Conservation (phyloP, 2,113 vertebrate genomes). For the Clarias macrocephalus region DNA sequence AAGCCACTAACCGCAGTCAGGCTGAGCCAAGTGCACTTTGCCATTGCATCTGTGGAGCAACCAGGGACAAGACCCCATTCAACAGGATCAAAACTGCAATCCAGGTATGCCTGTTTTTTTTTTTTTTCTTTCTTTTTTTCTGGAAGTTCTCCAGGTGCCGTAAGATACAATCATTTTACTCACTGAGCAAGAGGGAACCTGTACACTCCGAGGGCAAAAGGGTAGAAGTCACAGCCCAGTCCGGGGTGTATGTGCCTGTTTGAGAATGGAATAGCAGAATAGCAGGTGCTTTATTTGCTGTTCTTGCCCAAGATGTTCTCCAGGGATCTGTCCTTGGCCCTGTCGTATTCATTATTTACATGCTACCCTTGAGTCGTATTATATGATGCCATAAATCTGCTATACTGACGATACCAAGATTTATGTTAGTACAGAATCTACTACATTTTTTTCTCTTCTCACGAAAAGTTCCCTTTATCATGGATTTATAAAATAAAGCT, state of each 20-base stretch:
- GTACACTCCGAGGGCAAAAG: not conserved
- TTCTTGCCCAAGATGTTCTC: constrained; percentile 1
- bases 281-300: not conserved
- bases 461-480: not conserved
- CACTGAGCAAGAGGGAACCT: not conserved
- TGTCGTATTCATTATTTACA: constrained; percentile 9
- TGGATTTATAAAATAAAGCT: not conserved
- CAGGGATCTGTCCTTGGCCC: constrained; percentile 24
- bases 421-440: not conserved
- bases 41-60: not conserved
- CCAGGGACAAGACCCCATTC: constrained; percentile 6
- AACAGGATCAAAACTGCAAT: not conserved
- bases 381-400: not conserved
- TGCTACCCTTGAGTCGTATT: constrained; percentile 24
- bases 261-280: not conserved
- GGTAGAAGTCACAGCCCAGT: not conserved
- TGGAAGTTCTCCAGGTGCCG: not conserved
- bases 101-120: not conserved
- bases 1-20: not conserved
- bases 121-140: too few relatives aligned
- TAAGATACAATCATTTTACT: not conserved
- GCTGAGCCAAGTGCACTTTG: not conserved
- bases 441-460: not conserved
- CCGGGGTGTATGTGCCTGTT: not conserved
- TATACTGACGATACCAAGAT: constrained; percentile 2